A percentile compares a stretch with the other conserved stretches of the same genome.
Evolutionary conservation across 2,797 vertebrate genomes (phyloP).

Genomic region (Helarctos malayanus): DNA sequence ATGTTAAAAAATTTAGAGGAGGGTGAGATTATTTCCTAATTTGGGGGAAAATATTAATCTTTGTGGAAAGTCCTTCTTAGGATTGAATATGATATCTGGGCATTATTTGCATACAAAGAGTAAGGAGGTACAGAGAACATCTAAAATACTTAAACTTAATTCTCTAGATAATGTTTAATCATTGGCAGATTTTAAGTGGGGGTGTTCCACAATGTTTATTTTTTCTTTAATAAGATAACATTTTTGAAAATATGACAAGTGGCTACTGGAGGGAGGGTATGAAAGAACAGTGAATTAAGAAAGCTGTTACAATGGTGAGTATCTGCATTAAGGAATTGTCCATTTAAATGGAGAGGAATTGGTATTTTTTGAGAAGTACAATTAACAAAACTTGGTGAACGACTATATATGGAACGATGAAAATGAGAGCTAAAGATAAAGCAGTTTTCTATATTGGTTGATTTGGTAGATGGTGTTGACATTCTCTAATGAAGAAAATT

Average conservation of each 20-base stretch:
- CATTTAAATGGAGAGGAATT: neutral
- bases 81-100: neutral
- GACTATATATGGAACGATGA: neutral
- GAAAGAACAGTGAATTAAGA: neutral
- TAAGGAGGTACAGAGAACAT: neutral
- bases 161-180: neutral
- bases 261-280: rapidly evolving
- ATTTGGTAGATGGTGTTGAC: neutral
- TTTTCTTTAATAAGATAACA: neutral
- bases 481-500: neutral
- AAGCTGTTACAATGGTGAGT: neutral
- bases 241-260: neutral
- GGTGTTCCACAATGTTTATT: neutral
- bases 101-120: neutral
- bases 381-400: neutral
- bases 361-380: neutral
- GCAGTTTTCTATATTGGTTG: neutral
- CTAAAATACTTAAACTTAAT: neutral
- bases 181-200: neutral
- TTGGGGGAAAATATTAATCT: neutral
- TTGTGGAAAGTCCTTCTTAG: neutral
- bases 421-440: neutral
- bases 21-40: neutral
- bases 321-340: neutral
- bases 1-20: neutral